phyloP scores from a whole-genome alignment of 2,888 invertebrate species.

The Lasioglossum zephyrum region DNA sequence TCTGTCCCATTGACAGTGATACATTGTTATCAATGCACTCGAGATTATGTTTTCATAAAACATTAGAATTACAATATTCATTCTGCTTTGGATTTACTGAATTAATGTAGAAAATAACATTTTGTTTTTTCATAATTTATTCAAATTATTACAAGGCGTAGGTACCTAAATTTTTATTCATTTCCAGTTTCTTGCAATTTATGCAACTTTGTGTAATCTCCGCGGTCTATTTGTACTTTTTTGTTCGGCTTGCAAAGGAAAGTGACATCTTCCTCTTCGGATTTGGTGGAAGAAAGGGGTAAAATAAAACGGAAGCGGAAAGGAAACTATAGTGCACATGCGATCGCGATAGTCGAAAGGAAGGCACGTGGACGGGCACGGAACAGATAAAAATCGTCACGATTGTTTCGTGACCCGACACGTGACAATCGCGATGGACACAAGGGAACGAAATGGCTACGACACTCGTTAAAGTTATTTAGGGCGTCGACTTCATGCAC shows the following conservation, averaged over 20 bases:
- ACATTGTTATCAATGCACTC: background rate
- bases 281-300: background rate
- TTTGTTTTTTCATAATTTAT: too few relatives aligned
- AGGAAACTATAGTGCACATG: constrained; percentile 10
- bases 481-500: constrained; percentile 7
- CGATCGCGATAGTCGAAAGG: constrained; percentile 22
- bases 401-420: constrained; percentile 33
- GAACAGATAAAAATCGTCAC: constrained; percentile 50
- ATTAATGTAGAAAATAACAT: background rate
- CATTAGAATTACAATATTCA: background rate
- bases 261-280: background rate
- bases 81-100: background rate
- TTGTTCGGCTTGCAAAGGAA: background rate
- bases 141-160: too few relatives aligned
- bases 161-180: too few relatives aligned
- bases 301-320: constrained; percentile 20
- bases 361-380: constrained; percentile 50
- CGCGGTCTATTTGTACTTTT: too few relatives aligned
- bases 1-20: background rate
- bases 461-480: constrained; percentile 60
- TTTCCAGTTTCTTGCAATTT: too few relatives aligned
- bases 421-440: constrained; percentile 23
- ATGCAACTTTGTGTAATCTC: too few relatives aligned
- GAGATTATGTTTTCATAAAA: background rate
- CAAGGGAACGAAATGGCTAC: constrained; percentile 35